Evolutionary conservation across 1,140 invertebrate species (phyloP), one percentile per base, ranked within the genome.

Genomic region (Anoplolepis gracilipes): DNA sequence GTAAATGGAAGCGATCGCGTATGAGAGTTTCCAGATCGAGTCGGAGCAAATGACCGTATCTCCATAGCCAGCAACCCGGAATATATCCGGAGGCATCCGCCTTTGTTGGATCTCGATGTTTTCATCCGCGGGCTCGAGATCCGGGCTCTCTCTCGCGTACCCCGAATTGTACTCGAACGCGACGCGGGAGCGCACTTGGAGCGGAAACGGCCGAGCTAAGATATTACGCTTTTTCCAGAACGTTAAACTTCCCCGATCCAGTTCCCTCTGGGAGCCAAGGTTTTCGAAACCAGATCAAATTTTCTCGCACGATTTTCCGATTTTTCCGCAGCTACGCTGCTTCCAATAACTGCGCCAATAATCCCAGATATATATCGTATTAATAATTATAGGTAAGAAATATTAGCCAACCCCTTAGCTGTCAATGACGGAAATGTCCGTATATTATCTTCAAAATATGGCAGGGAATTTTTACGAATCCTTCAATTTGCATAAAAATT

Each of bases 111-210:
- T 42, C 6, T 39, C n/a, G 62, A 73, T 49, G 76, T 64, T 87
- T 89, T 67, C 46, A 64, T 86, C 59, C 53, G 64, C 67, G 39
- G 1, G n/a, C n/a, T n/a, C 1, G 39, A 42, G 8, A 42, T 42
- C 39, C n/a, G n/a, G n/a, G n/a, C n/a, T n/a, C n/a, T n/a, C n/a
- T n/a, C 39, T 1, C 7, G 6, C 10, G 1, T 72, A 69, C 85
- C 16, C 33, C 69, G 73, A 81, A 88, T 88, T 88, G 81, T 88
- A 73, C 67, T 73, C 39, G 46, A 55, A 46, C 39, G 59, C 59
- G 30, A 61, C 53, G 69, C 76, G 1, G 30, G n/a, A n/a, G n/a
- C n/a, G n/a, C 19, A n/a, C 22, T 36, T 22, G 53, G 13, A 22
- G 19, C 46, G 16, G 75, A 39, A 55, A n/a, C 13, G 46, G n/a